Base-by-base conservation (phyloP, 2,797 vertebrate genomes). In the Serranus cabrilla region DNA sequence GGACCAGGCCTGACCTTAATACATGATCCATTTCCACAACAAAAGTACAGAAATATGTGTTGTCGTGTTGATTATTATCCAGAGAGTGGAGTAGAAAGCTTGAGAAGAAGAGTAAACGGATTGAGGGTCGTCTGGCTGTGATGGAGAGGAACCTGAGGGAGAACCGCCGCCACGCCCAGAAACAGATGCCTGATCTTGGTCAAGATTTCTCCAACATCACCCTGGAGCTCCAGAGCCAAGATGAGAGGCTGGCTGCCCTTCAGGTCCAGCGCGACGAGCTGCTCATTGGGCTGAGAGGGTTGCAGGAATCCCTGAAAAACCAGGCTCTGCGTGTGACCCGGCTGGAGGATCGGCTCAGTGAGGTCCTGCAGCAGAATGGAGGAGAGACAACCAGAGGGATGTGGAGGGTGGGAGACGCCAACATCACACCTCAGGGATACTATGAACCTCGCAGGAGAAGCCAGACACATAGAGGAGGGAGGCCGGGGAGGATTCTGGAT, bases 31-130 rank as follows among this genome's bases (percentile, higher is more conserved):
- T 68, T 67, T 56, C 27, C 0, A 47, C n/a, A 21, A 14, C 17
- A 31, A 31, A 17, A 54, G 31, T 9, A 14, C 7, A 45, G 4
- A 4, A 40, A 18, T 23, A 17, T 16, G 43, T 46, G 13, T 54
- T 54, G 5, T 54, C 14, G 27, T 46, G n/a, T 45, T 23, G 7
- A 1, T 62, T 43, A 2, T 63, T 2, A 42, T 23, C 12, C 62
- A 90, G 90, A 51, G 84, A 85, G 55, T 92, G 89, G 92, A 60
- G 84, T 47, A 89, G 74, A 62, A 95, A 93, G 72, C 50, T 89
- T 0, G 91, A 91, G 73, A 92, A 74, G 81, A 94, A 85, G 63
- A 88, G 59, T 58, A 92, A 76, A 52, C 91, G 88, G 12, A 59
- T 92, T 11, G 93, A 93, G 11, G 52, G 47, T 7, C 91, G 83